Evolutionary conservation across 2,888 invertebrate species (phyloP), one percentile per base, ranked within the genome.

Genomic region (Conops quadrifasciatus): DNA sequence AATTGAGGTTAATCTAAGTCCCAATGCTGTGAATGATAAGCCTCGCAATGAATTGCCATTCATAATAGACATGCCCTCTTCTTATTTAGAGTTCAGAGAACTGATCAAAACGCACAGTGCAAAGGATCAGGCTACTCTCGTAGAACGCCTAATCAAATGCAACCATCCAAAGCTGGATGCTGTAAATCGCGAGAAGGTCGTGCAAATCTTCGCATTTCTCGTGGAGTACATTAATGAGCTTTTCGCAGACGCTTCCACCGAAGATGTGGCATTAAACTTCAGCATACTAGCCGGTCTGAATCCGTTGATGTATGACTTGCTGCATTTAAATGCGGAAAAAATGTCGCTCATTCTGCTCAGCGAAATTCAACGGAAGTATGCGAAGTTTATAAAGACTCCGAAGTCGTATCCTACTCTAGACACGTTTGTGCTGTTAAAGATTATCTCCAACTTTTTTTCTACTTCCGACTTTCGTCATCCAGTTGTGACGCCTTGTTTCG

Each of bases 401-500:
- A 91, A 89, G 79, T 85, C 77, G 70, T 90, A 90, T 80, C 94
- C 94, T 0, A 87, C 88, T 67, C 82, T 93, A 62, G 91, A 93
- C 77, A 91, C 91, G 80, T 83, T 97, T 51, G 87, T 96, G 75
- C 91, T 94, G 80, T 91, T 97, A 73, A 96, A 96, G 75, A 89
- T 95, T 3, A 80, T 84, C n/a, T 91, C 93, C 9, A 85, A 93
- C 58, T 82, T 97, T 68, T 98, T 94, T 85, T 93, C 97, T 0
- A 92, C 96, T 0, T 96, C 97, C 0, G 97, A 98, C 86, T 95
- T 93, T 82, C 88, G 92, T 53, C 97, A 98, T 88, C 92, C 92
- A 0, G 90, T 97, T 3, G 92, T 93, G n/a, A 94, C 94, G 16
- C 96, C 96, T n/a, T 88, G 88, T 77, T 87, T 94, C 77, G 87